Conservation (phyloP, 2,113 vertebrate genomes). For the Ceyx margarethae region DNA sequence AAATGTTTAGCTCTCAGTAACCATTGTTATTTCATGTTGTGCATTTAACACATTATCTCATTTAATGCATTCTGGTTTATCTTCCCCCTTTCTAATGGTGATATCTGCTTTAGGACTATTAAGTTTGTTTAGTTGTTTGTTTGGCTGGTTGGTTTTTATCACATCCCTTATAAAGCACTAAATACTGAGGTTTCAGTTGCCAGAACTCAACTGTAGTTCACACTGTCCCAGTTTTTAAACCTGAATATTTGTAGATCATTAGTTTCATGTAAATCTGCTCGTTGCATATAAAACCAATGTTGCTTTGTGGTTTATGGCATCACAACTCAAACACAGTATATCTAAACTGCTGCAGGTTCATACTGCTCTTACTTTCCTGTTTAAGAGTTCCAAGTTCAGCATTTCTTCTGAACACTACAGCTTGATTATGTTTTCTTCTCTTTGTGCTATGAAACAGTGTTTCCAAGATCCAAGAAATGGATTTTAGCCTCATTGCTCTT, state of each 20-base stretch:
- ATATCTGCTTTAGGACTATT: neutral
- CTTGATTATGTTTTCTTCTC: neutral
- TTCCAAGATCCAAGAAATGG: neutral
- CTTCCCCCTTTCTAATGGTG: neutral
- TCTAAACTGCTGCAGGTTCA: neutral
- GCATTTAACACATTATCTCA: neutral
- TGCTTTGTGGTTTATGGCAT: neutral
- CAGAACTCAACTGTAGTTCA: neutral
- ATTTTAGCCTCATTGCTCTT: neutral
- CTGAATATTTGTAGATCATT: neutral
- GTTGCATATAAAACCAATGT: neutral
- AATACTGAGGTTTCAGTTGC: neutral
- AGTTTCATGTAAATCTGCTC: neutral
- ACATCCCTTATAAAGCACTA: neutral
- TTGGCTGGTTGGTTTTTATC: neutral
- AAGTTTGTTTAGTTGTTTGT: neutral
- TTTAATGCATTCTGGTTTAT: neutral
- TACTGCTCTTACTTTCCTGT: neutral
- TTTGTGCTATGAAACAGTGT: neutral
- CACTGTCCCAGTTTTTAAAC: neutral
- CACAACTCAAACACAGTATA: neutral
- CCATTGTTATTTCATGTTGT: neutral
- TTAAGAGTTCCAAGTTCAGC: neutral
- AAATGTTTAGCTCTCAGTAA: neutral
- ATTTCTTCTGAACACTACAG: neutral